phyloP scores from a whole-genome alignment of 2,888 invertebrate genomes.

The Augochlorella aurata region DNA sequence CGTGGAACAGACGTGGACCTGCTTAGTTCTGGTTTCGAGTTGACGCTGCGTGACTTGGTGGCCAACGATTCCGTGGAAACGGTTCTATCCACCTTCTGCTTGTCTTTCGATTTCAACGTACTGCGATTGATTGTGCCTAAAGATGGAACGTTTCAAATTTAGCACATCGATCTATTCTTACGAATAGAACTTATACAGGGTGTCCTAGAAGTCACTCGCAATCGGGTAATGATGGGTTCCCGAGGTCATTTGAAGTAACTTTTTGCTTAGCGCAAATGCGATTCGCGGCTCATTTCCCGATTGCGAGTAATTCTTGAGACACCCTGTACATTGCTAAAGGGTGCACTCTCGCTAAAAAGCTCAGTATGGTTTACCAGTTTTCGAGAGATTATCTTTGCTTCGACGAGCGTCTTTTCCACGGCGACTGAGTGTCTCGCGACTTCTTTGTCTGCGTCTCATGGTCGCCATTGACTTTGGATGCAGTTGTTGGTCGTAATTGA shows the following conservation, averaged over 20 bases:
- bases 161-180: neutral
- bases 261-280: no score
- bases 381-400: constrained; percentile 78
- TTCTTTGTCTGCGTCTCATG: constrained; percentile 80
- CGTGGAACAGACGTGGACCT: constrained; percentile 89
- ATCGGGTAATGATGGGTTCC: no score
- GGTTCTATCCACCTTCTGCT: constrained; percentile 79
- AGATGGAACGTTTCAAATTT: constrained; percentile 21
- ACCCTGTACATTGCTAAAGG: no score
- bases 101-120: constrained; percentile 80
- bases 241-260: no score
- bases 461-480: constrained; percentile 79
- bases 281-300: no score
- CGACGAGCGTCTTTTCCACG: constrained; percentile 77
- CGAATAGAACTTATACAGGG: neutral
- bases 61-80: constrained; percentile 86
- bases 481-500: constrained; percentile 89
- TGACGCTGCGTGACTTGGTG: constrained; percentile 80
- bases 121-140: constrained; percentile 80
- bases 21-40: constrained; percentile 82
- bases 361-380: constrained; percentile 70
- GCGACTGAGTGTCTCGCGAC: constrained; percentile 78
- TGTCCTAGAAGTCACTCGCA: no score
- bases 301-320: no score
- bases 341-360: no score